Percentiles rank a stretch among this genome's conserved stretches.
Evolutionary conservation across 2,888 invertebrate species (phyloP).

Genomic region (Caenorhabditis angaria): DNA sequence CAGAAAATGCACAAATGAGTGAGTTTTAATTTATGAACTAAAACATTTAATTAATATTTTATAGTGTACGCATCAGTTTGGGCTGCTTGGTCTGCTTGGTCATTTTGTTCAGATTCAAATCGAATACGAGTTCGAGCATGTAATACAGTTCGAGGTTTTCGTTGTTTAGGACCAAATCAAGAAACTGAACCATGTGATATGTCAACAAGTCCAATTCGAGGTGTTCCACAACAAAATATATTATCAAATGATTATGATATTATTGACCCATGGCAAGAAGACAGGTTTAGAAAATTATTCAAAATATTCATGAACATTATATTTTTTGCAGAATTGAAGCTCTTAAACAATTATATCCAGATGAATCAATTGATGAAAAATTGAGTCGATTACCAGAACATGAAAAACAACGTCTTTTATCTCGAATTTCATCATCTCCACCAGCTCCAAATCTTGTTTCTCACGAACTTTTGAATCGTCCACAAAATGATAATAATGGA

Average conservation of each 20-base stretch:
- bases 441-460: conserved; percentile 25
- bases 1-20: conserved; percentile 58
- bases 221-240: conserved; percentile 17
- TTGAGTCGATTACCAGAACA: conserved; percentile 33
- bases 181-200: conserved; percentile 44
- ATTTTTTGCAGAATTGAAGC: conserved; percentile 57
- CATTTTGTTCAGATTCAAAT: conserved; percentile 64
- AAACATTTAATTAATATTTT: conserved; percentile 16
- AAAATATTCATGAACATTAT: conserved; percentile 5
- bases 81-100: conserved; percentile 72
- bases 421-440: conserved; percentile 9
- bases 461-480: conserved; percentile 32
- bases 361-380: conserved; percentile 52
- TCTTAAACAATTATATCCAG: conserved; percentile 65
- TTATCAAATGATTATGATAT: conserved; percentile 57
- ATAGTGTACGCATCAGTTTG: conserved; percentile 70
- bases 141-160: conserved; percentile 71
- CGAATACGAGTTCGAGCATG: conserved; percentile 71
- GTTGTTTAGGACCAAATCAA: conserved; percentile 68
- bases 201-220: conserved; percentile 26
- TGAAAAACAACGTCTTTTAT: conserved; percentile 13
- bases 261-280: conserved; percentile 70
- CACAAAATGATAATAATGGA: conserved; percentile 21
- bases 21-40: conserved; percentile 11
- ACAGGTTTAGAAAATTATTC: conserved; percentile 29